Evolutionary conservation across 2,797 vertebrate genomes (phyloP).

Genomic region (Acanthurus leucopareius): DNA sequence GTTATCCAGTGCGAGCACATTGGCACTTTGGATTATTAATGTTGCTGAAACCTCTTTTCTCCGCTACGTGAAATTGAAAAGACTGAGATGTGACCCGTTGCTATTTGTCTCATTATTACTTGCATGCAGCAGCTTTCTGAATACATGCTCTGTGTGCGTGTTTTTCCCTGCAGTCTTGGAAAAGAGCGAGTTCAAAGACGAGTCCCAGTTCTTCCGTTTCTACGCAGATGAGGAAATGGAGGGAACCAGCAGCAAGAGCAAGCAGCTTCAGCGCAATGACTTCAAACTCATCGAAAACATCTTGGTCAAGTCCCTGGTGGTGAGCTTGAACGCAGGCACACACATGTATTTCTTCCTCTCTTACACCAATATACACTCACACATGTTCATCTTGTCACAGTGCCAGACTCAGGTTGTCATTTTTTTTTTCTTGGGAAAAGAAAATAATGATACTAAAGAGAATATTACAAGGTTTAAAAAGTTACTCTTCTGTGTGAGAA

Average conservation of each 20-base stretch:
- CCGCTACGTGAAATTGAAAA: background rate
- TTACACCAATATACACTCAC: background rate
- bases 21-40: background rate
- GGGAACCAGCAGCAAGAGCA: conserved; percentile 93
- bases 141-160: background rate
- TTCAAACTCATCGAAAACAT: conserved; percentile 98
- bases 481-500: background rate
- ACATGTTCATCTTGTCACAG: background rate
- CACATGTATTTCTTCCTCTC: background rate
- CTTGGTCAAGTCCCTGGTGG: conserved; percentile 94
- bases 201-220: conserved; percentile 98
- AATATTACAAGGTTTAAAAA: background rate
- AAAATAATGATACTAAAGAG: background rate
- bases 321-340: conserved; percentile 78
- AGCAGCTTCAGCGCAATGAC: conserved; percentile 94
- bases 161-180: conserved; percentile 89
- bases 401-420: background rate
- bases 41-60: background rate
- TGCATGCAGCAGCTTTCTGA: conserved; percentile 9
- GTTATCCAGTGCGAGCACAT: background rate
- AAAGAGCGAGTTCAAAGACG: conserved; percentile 99
- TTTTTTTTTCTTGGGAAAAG: background rate
- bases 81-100: background rate
- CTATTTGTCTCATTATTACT: conserved; percentile 1
- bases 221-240: conserved; percentile 98